Evolutionary conservation across 2,797 vertebrate species (phyloP).

Genomic region (Potorous gilbertii): DNA sequence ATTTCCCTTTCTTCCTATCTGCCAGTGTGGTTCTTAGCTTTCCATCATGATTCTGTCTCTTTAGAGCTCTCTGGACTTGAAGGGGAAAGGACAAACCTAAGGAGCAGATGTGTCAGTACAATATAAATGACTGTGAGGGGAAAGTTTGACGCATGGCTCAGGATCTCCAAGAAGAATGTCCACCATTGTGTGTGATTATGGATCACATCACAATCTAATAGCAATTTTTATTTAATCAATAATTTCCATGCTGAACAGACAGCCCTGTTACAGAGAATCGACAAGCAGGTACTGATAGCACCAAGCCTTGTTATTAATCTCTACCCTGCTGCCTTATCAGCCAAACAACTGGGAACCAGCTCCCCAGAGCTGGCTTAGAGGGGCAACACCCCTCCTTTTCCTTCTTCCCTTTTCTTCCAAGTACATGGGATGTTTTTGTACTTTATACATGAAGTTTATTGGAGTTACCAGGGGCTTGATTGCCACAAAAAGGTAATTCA

Average conservation of each 20-base stretch:
- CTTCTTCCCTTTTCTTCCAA: slow-evolving; percentile 50
- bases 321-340: slow-evolving; percentile 93
- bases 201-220: slow-evolving; percentile 97
- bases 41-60: slow-evolving; percentile 77
- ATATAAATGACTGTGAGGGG: slow-evolving; percentile 91
- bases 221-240: slow-evolving; percentile 99
- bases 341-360: slow-evolving; percentile 91
- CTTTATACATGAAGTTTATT: slow-evolving; percentile 84
- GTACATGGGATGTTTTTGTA: slow-evolving; percentile 69
- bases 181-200: slow-evolving; percentile 89
- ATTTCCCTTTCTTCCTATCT: not conserved
- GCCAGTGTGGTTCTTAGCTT: not conserved
- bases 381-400: slow-evolving; percentile 68
- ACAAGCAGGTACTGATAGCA: slow-evolving; percentile 97
- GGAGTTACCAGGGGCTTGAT: slow-evolving; percentile 84
- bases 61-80: slow-evolving; percentile 77
- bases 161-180: slow-evolving; percentile 88
- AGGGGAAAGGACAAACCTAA: slow-evolving; percentile 84
- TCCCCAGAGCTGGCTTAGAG: slow-evolving; percentile 93
- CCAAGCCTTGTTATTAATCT: slow-evolving; percentile 95
- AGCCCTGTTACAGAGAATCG: slow-evolving; percentile 92
- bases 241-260: slow-evolving; percentile 98
- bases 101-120: slow-evolving; percentile 84
- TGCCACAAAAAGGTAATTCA: slow-evolving; percentile 86
- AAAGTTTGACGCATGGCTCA: slow-evolving; percentile 92